Evolutionary conservation across 2,888 invertebrate species (phyloP).

Genomic region (Spilosoma lubricipeda): DNA sequence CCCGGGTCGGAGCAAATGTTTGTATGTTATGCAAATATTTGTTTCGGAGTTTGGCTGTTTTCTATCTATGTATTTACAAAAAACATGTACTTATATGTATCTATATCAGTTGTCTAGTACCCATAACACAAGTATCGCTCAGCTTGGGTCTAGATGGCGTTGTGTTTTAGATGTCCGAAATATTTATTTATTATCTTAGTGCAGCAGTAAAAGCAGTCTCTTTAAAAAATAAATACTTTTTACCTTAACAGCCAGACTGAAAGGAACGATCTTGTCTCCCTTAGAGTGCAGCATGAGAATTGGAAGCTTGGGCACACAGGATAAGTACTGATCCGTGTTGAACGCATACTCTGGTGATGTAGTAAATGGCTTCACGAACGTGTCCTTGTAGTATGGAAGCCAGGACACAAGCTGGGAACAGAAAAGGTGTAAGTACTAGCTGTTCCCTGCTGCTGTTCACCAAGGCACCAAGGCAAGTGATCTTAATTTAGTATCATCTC

Average conservation of each 20-base stretch:
- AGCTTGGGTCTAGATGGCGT: too few species aligned
- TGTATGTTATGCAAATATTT: too few species aligned
- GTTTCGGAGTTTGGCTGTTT: too few species aligned
- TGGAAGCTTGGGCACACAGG: slow-evolving; percentile 88
- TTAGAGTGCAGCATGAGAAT: slow-evolving; percentile 95
- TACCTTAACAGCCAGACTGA: slow-evolving; percentile 91
- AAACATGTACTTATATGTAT: too few species aligned
- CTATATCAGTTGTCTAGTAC: too few species aligned
- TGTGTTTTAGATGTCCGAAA: too few species aligned
- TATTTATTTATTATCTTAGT: too few species aligned
- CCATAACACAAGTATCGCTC: too few species aligned
- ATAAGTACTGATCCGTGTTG: slow-evolving; percentile 92
- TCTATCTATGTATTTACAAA: too few species aligned
- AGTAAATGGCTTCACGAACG: slow-evolving; percentile 92
- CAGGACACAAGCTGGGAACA: slow-evolving; percentile 89
- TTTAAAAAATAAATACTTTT: background rate
- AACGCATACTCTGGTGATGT: slow-evolving; percentile 90
- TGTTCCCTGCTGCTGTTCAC: background rate
- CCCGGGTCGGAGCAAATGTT: too few species aligned
- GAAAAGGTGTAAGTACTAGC: background rate
- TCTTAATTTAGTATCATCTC: background rate
- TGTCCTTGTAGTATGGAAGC: slow-evolving; percentile 94
- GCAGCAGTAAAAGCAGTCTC: background rate
- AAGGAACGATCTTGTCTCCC: slow-evolving; percentile 95
- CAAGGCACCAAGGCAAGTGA: background rate